Conservation (phyloP, 2,888 invertebrate genomes). For the Brenthis ino region DNA sequence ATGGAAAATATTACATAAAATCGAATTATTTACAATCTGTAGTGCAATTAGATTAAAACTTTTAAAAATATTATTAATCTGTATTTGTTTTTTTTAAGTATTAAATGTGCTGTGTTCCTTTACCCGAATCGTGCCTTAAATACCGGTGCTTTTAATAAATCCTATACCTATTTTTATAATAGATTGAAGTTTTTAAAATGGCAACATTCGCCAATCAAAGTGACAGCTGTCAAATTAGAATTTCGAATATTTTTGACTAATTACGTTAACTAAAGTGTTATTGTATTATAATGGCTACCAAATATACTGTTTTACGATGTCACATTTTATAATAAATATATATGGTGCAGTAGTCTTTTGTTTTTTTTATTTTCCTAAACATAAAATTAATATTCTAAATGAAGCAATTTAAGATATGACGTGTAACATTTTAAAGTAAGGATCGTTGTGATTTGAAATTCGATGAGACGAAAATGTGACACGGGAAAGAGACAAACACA, state of each 20-base stretch:
- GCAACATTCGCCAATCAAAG: slow-evolving; percentile 39
- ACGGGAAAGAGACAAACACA: too few species aligned
- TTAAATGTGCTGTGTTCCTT: background rate
- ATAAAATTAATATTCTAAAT: background rate
- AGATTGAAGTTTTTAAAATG: slow-evolving; percentile 38
- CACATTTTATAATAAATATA: slow-evolving; percentile 33
- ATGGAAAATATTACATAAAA: too few species aligned
- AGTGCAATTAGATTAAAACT: too few species aligned
- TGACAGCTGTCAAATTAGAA: slow-evolving; percentile 21
- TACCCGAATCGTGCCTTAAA: slow-evolving; percentile 24
- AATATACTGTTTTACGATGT: slow-evolving; percentile 27
- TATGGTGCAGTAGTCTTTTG: slow-evolving; percentile 28
- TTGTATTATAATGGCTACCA: slow-evolving; percentile 17
- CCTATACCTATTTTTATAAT: slow-evolving; percentile 16
- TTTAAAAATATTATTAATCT: too few species aligned
- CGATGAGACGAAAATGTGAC: too few species aligned
- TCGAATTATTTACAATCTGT: too few species aligned
- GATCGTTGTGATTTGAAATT: too few species aligned
- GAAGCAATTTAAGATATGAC: too few species aligned
- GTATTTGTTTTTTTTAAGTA: too few species aligned
- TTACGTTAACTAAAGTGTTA: slow-evolving; percentile 1
- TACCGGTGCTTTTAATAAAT: slow-evolving; percentile 15
- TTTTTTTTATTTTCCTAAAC: slow-evolving; percentile 7
- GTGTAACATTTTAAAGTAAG: too few species aligned
- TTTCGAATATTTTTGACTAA: slow-evolving; percentile 28